Evolutionary conservation across 2,888 invertebrate species (phyloP), one percentile per base, ranked within the genome.

Genomic region (Cataglyphis albicans): DNA sequence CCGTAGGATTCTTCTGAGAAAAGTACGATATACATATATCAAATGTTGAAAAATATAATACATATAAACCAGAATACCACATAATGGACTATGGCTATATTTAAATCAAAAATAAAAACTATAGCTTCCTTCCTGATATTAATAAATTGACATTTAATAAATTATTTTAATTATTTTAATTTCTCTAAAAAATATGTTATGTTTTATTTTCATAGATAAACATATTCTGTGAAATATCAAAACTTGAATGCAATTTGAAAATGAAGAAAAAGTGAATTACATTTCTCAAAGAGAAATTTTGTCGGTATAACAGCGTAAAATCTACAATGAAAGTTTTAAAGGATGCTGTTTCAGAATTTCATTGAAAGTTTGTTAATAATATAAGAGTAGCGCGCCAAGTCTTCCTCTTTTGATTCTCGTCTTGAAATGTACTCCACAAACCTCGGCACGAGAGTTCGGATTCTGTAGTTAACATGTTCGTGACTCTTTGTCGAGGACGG

Each of bases 291-390:
- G n/a, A 29, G 6, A 55, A 21, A 57, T 57, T 76, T 10, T 41
- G 32, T 59, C 57, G 25, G 21, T 63, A 44, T 0, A 78, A 70
- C 9, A 6, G 57, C 35, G 1, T 18, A 59, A 70, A 12, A 18
- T 59, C 55, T 29, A 44, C 41, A 70, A 59, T 12, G 25, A 7
- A 80, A 80, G 78, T 80, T 80, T 7, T 59, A 35, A 44, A 80
- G 59, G 18, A 10, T 12, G 10, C 41, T 41, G 12, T 44, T 55
- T 10, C 29, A 38, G 52, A 35, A 81, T 75, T 75, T 63, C 21
- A n/a, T 3, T 41, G 25, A 81, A 81, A 81, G 38, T 64, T 81
- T 68, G 44, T 81, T 76, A 76, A 75, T 76, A 63, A 44, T 6
- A 25, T 18, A 59, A 52, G n/a, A 67, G 12, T 41, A 48, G n/a